Evolutionary conservation across 1,140 invertebrate species (phyloP), one percentile per base, ranked within the genome.

Genomic region (Heliconius hewitsoni): DNA sequence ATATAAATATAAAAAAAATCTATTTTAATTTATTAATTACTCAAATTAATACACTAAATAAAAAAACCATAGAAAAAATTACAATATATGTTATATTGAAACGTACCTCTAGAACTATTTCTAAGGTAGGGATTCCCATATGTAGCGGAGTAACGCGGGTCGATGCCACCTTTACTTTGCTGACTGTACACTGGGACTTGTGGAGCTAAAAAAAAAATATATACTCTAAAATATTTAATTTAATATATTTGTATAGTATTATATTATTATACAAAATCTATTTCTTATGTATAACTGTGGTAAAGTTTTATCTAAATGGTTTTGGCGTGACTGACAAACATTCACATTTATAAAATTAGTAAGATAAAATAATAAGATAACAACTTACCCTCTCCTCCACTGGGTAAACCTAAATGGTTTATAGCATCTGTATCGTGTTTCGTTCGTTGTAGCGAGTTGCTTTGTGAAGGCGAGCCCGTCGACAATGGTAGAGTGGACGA

Each of bases 81-180:
- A 46, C 6, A 4, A 46, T 52, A 52, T 52, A 19, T 19, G 18
- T 19, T 52, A 19, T 6, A 52, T 2, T 2, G 30, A 66, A 66
- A 30, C 87, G 90, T 83, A 94, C 94, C 95, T 86, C 96, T 82
- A 81, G 90, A 95, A 78, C 95, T 95, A 82, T 95, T 97, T 91
- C 97, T 96, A 80, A 98, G 95, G 92, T 98, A 98, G 8, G 97
- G 98, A 93, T 98, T 98, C 66, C 98, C 98, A 89, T 98, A 98
- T 3, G 97, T 97, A 52, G 98, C 98, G 70, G 97, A 97, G 91
- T 98, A 98, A 80, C 97, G 95, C 23, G 98, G 96, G 90, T 98
- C 98, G 80, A 98, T 97, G 77, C 95, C 96, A 4, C 74, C 52
- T 19, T 87, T 85, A 30, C 81, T 86, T 5, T 91, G 84, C 73